Conservation (phyloP, 2,888 invertebrate genomes). For the Eucera pruinosa region DNA sequence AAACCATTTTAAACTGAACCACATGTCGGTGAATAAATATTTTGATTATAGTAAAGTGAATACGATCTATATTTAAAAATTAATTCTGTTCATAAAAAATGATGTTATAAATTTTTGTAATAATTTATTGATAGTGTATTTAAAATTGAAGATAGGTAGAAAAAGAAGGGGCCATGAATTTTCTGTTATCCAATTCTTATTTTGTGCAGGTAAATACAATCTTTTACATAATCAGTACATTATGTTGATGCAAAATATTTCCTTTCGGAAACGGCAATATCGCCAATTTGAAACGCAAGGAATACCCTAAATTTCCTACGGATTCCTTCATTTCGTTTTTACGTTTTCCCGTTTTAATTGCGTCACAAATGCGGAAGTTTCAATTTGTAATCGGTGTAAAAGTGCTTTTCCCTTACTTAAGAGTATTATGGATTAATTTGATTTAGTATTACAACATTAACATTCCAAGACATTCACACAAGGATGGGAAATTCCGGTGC, state of each 20-base stretch:
- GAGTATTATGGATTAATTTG: constrained; percentile 38
- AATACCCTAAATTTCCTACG: constrained; percentile 23
- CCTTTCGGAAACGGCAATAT: constrained; percentile 38
- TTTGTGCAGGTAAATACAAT: constrained; percentile 65
- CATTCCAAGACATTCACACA: constrained; percentile 45
- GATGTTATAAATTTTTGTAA: too few relatives aligned
- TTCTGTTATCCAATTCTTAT: constrained; percentile 57
- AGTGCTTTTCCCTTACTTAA: constrained; percentile 44
- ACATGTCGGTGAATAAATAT: constrained; percentile 8
- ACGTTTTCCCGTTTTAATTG: background rate
- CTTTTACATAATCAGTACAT: constrained; percentile 62
- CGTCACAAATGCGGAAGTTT: constrained; percentile 1
- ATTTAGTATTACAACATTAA: constrained; percentile 36
- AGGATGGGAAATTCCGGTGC: constrained; percentile 16
- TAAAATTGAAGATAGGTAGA: too few relatives aligned
- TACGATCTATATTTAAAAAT: background rate
- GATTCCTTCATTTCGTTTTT: background rate
- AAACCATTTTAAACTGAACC: constrained; percentile 7
- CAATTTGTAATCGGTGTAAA: constrained; percentile 40
- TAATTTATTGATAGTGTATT: too few relatives aligned
- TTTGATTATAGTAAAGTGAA: background rate
- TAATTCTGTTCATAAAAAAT: background rate
- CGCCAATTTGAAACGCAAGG: constrained; percentile 41
- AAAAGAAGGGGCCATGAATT: background rate
- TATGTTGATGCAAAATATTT: constrained; percentile 59